These are phyloP conservation scores for Stercorarius parasiticus DNA, from an alignment of 2,113 vertebrate species.

Conservation along the genomic window DNA sequence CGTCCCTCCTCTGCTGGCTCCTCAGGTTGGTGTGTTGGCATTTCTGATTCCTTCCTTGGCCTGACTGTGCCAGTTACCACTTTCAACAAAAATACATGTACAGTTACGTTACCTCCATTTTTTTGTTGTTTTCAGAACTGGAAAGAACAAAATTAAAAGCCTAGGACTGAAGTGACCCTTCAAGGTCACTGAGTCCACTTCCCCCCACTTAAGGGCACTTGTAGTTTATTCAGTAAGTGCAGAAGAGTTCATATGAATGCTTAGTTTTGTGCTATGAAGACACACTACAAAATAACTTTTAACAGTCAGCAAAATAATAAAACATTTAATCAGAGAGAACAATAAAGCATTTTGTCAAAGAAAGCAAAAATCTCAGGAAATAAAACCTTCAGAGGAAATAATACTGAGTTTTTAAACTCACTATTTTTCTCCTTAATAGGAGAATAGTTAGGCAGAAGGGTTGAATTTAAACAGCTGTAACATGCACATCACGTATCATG, in stretches of 20 bases:
- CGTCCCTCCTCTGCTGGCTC: background rate
- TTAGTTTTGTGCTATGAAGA: background rate
- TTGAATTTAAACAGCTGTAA: background rate
- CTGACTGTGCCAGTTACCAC: background rate
- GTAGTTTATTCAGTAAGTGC: background rate
- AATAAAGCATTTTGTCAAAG: background rate
- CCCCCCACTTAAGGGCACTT: background rate
- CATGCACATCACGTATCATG: fast-evolving
- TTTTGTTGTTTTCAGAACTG: background rate
- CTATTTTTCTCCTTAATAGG: background rate
- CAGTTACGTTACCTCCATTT: background rate
- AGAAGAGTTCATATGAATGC: background rate
- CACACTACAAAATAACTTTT: background rate
- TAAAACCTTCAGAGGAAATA: background rate
- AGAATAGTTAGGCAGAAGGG: background rate
- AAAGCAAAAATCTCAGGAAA: background rate
- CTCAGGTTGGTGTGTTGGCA: background rate
- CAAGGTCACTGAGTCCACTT: background rate
- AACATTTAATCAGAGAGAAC: background rate
- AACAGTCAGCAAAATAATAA: background rate
- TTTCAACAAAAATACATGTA: background rate
- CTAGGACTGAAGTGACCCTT: background rate
- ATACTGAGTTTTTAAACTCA: background rate
- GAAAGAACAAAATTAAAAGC: background rate
- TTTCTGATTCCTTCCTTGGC: background rate